Base-by-base conservation (phyloP, 2,113 vertebrate genomes). In the Nothocercus nigrocapillus region DNA sequence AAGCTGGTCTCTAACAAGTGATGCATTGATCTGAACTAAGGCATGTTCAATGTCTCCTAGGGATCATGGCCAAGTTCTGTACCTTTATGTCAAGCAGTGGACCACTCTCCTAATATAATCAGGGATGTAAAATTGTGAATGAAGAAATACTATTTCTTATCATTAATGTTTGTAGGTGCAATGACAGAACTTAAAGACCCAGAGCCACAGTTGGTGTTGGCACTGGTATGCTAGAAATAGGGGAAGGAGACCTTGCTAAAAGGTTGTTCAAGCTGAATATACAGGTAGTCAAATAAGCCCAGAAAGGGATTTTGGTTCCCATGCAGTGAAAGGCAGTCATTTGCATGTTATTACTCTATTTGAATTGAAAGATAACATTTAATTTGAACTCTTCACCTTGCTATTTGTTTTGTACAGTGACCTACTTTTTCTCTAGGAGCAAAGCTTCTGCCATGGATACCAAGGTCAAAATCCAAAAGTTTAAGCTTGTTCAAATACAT, bases 371-470 rank as follows among this genome's bases (percentile, higher is more conserved):
- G 69, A 86, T 85, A 81, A 89, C 88, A 86, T 70, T 56, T 83
- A 75, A 72, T 90, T 91, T 95, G 82, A 95, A 91, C 90, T 94
- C 76, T 91, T 96, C 76, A 93, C 80, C 90, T 93, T 83, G 27
- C 42, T 93, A 56, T 64, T 64, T 93, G 88, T 73, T 77, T 90
- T 88, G 61, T 75, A 36, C 45, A 1, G 0, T 82, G 72, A 82
- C 78, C 67, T 95, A n/a, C 62, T 85, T 88, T 83, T 82, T 32
- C 24, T 42, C 86, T 24, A 53, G 56, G 32, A 81, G 9, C 75
- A 81, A 70, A 80, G 45, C 32, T 79, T 63, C 72, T 93, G 45
- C 24, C 49, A 3, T 51, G 27, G 38, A 69, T 45, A 54, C 44
- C 34, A 56, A 82, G 28, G 34, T 72, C 68, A 64, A 88, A 88